Base-by-base conservation (phyloP, 2,888 invertebrate genomes). In the Megaustenia siamemsis region DNA sequence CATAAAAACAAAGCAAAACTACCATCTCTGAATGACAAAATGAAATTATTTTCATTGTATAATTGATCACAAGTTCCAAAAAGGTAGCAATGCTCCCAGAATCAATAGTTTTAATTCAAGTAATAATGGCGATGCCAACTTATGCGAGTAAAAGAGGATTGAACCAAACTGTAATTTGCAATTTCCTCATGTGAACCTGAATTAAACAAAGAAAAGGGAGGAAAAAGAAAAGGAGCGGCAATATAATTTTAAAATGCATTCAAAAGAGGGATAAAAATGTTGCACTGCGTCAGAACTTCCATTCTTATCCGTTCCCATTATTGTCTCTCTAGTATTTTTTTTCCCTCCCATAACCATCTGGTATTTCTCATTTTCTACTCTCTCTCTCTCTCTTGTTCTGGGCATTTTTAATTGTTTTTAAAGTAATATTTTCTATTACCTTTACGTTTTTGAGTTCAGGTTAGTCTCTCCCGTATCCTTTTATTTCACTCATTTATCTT, bases 101-200 rank as follows among this genome's bases (percentile, higher is more conserved):
- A 73, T 73, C 73, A 73, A 73, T 73, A 73, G 45, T 73, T 73
- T 73, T 73, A 73, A 73, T 73, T 73, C 73, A 73, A 49, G 73
- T 73, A 73, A 73, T 73, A 73, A 73, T 28, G 43, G 49, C 32
- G 45, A 73, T 49, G 73, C 49, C 73, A 73, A 73, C 45, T 73
- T 73, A 49, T 73, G 73, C 49, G 49, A 21, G 49, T 28, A 73
- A 73, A 73, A 73, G 73, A 73, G 73, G 73, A 73, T 73, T 73
- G 73, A 73, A 73, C 73, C 45, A 32, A 73, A 49, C 73, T 73
- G 49, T 73, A 73, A 73, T 73, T 73, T 73, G 73, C 73, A 49
- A 49, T 73, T 73, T 49, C 73, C 73, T 49, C 73, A 32, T 21
- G 49, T 73, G 73, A 73, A 73, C 73, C 32, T 24, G 49, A 73